Evolutionary conservation across 2,888 invertebrate species (phyloP), one percentile per base, ranked within the genome.

Genomic region (Lepidochrysops patricia): DNA sequence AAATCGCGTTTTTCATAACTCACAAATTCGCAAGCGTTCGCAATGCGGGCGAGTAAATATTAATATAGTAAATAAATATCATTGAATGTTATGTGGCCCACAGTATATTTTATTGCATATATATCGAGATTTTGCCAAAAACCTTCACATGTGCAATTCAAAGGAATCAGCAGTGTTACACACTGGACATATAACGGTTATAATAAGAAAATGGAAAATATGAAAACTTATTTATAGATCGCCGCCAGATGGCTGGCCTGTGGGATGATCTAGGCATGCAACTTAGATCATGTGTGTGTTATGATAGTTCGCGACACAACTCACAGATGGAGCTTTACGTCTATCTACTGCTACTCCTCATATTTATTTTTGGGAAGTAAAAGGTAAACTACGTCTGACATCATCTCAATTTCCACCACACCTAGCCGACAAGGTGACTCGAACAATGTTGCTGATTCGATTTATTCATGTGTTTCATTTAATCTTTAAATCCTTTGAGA

Each of bases 331-430:
- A 70, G 65, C 58, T 68, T 65, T 60, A 52, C 27, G 48, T 54
- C 27, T 35, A 57, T 29, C 34, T 43, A 34, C 54, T 68, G 71
- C 72, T 73, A 73, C 66, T 19, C 70, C 75, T 76, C 77, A 74
- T 72, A 73, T 82, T 82, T 84, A 84, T 85, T 85, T 84, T 84
- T 80, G 77, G 79, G 74, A 62, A 66, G 72, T 73, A 73, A 74
- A 79, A 75, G 74, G 76, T 75, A 77, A 78, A 75, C 68, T 61
- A 63, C 72, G 68, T 68, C 72, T 71, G 71, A 67, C 73, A 73
- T 70, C 65, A 70, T 71, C 70, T 67, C 61, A 64, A 70, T 69
- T 70, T 69, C 52, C 15, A 35, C 23, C 32, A 50, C 35, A 52
- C 34, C 49, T 35, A 50, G 34, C 50, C 49, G 9, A 59, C 26